Base-by-base conservation (phyloP, 2,113 vertebrate species). In the Thryonomys swinderianus region DNA sequence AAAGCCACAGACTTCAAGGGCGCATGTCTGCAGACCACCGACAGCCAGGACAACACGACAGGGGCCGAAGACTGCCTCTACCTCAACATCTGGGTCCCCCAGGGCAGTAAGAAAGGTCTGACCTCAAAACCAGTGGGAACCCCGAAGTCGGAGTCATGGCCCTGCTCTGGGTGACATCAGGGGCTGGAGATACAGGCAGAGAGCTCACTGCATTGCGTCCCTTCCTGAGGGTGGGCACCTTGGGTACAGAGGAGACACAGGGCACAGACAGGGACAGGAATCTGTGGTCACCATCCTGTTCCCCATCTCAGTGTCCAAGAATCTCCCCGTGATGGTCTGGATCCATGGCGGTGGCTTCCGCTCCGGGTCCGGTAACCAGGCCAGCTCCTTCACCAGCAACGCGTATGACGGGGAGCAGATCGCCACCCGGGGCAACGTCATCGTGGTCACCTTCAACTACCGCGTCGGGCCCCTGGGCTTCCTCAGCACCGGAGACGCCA, bases 31-130 rank as follows among this genome's bases (percentile, higher is more conserved):
- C 99, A 99, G 97, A 0, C 98, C 74, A 99, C 92, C 0, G 18
- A 99, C 0, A 21, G 98, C 0, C 98, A 99, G 97, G 98, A 64
- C 0, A 85, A 82, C 21, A 97, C 98, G 4, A 97, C 98, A 0
- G 99, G 99, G 9, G 96, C 69, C 0, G 98, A 99, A 90, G 99
- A 99, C 96, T 99, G 99, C 96, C 99, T 99, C 5, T 99, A 99
- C 93, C 99, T 99, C 32, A 99, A 99, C 97, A 98, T 99, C 96
- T 99, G 99, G 99, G 94, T 99, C 82, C 99, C 99, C 93, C 99
- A 99, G 51, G 97, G 95, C 34, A 92, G 7, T 42, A 96, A 23
- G 95, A 61, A 98, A 85, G 82, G 98, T 99, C 90, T 0, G 97
- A 5, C 9, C 10, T 3, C 0, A 1, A 1, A 16, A 20, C n/a